Evolutionary conservation across 2,113 vertebrate species (phyloP).

Genomic region (Upupa epops): DNA sequence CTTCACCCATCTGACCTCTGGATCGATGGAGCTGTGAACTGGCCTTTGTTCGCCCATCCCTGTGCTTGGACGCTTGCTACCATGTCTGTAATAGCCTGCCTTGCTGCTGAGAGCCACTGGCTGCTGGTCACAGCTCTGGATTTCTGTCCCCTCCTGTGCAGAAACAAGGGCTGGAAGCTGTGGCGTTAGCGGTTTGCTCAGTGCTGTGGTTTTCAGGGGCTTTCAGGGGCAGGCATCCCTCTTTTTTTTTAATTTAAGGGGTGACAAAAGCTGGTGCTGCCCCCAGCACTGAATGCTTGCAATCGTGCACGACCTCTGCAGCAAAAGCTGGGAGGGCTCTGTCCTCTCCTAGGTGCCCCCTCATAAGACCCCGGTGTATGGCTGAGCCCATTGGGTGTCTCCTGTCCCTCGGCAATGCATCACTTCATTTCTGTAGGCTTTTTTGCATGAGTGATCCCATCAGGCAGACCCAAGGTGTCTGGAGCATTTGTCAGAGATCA

Average conservation of each 20-base stretch:
- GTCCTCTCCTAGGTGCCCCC: neutral
- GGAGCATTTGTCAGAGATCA: neutral
- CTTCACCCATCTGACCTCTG: neutral
- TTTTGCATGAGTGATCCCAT: accelerated
- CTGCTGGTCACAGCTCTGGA: accelerated
- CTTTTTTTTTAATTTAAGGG: neutral
- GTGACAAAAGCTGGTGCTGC: accelerated
- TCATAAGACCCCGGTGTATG: accelerated
- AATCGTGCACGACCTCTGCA: neutral
- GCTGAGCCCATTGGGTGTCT: neutral
- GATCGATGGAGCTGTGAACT: neutral
- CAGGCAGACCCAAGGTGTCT: accelerated
- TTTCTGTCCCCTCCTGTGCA: neutral
- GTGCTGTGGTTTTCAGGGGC: neutral
- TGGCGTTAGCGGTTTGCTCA: no score
- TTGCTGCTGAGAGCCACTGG: neutral
- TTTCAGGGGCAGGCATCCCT: neutral
- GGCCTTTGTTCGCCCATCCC: neutral
- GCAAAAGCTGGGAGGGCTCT: neutral
- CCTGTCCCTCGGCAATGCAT: neutral
- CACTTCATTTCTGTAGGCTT: neutral
- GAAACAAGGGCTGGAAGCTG: accelerated
- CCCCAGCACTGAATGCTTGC: accelerated
- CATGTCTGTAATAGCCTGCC: accelerated
- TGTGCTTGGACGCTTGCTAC: neutral